Base-by-base conservation (phyloP, 2,797 vertebrate genomes). In the Acipenser oxyrinchus region DNA sequence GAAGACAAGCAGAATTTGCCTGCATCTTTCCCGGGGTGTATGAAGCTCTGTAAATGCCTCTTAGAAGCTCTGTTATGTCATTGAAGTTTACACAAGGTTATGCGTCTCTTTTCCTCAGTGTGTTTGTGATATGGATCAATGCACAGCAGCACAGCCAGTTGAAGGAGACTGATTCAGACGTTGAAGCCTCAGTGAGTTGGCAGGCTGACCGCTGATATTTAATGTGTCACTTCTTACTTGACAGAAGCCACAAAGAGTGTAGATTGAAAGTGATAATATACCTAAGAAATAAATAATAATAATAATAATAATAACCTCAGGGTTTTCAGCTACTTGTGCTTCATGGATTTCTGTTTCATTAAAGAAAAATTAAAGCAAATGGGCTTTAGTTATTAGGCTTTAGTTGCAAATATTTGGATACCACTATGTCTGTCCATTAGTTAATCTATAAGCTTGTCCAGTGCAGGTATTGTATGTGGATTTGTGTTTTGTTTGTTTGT, bases 61-160 rank as follows among this genome's bases (percentile, higher is more conserved):
- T 57, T n/a, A 57, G 55, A 57, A 57, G 8, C 8, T 11, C 55
- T 11, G 55, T 58, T 58, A 58, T 58, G 55, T 58, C 55, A 58
- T 58, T 58, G 55, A 58, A 58, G 55, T 58, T 58, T 62, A 9
- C 60, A 62, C 18, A 62, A 48, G 37, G 60, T 37, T 62, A 62
- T 37, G 60, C 9, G 18, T 62, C 60, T 48, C 37, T 62, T 62
- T 62, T 37, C 37, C 18, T 37, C 37, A 10, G 55, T 58, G 55
- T n/a, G 55, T 6, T 37, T 62, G 7, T 12, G 15, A 62, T 62
- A 11, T 37, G 60, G 60, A 62, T 62, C 60, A 62, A 62, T 62
- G 60, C 6, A 37, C 60, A 62, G 11, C 12, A n/a, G 55, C 12
- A 13, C 55, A 58, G 55, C 6, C 55, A 58, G 55, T 13, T 58